These are phyloP conservation scores for Drosophila demipolita DNA, from an alignment of 2,888 invertebrate species.

Conservation along the genomic window DNA sequence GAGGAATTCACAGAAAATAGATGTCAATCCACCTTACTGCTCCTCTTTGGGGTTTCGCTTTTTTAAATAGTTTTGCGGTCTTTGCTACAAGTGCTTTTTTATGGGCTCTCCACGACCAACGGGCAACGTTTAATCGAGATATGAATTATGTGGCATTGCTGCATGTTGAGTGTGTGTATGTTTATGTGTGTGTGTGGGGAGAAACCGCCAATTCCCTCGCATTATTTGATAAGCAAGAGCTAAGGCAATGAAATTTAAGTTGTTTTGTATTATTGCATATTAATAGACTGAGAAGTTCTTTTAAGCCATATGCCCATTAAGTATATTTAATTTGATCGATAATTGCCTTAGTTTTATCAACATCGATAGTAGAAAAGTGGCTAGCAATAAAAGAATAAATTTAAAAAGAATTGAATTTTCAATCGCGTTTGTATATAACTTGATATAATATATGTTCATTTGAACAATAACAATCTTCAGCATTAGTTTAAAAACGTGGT, in stretches of 20 bases:
- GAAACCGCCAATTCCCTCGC: slow-evolving; percentile 10
- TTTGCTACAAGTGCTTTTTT: slow-evolving; percentile 49
- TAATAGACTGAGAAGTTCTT: background rate
- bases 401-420: no score
- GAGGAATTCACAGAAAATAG: slow-evolving; percentile 19
- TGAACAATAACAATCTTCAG: background rate
- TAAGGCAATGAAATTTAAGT: background rate
- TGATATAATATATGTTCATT: no score
- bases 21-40: slow-evolving; percentile 3
- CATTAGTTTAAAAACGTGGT: background rate
- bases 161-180: background rate
- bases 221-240: slow-evolving; percentile 9
- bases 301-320: background rate
- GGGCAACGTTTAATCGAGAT: slow-evolving; percentile 22
- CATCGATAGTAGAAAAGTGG: background rate
- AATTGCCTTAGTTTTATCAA: background rate
- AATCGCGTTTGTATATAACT: no score
- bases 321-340: background rate
- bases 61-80: slow-evolving; percentile 36
- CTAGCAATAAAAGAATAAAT: background rate
- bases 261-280: background rate
- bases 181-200: background rate
- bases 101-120: slow-evolving; percentile 40
- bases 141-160: slow-evolving; percentile 21
- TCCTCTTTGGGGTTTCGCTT: slow-evolving; percentile 33